Base-by-base conservation (phyloP, 2,797 vertebrate species). In the Chelidonichthys spinosus region DNA sequence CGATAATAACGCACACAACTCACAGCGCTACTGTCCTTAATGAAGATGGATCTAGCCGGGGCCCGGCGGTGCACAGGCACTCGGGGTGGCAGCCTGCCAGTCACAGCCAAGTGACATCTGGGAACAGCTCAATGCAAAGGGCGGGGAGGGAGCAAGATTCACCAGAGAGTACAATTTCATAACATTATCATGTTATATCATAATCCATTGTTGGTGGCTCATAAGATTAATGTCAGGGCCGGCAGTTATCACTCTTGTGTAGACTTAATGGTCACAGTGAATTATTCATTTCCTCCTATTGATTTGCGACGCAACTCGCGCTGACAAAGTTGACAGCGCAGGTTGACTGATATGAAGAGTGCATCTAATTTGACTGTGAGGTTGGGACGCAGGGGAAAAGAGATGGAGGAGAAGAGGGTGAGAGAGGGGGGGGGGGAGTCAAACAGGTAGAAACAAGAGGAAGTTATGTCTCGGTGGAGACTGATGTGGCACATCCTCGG, bases 111-210 rank as follows among this genome's bases (percentile, higher is more conserved):
- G 85, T 89, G 92, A 90, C 92, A 89, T 85, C 82, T 84, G 88
- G 87, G 84, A 86, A 84, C 86, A 88, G 83, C 83, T 90, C 85
- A 79, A 78, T 86, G 82, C 82, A 82, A 88, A 89, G 86, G 87
- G 82, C 54, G 72, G 82, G 25, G 76, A 80, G 82, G 81, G 80
- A 85, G 73, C 77, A 65, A 72, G 86, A 89, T 68, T 85, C 87
- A 83, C 65, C 63, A 63, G 79, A 84, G 87, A 87, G 89, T 83
- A 72, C 76, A 75, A 78, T 90, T 93, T 94, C 89, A 92, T 92
- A 92, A 89, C 87, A 92, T 93, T 91, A 92, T 91, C 89, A 92
- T 90, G 90, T 91, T 91, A 86, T 90, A 91, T 92, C 89, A 92
- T 86, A 87, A 91, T 92, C 90, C 89, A 90, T 92, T 93, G 92